Base-by-base conservation (phyloP, 2,888 invertebrate species). In the Orthonevra nobilis region DNA sequence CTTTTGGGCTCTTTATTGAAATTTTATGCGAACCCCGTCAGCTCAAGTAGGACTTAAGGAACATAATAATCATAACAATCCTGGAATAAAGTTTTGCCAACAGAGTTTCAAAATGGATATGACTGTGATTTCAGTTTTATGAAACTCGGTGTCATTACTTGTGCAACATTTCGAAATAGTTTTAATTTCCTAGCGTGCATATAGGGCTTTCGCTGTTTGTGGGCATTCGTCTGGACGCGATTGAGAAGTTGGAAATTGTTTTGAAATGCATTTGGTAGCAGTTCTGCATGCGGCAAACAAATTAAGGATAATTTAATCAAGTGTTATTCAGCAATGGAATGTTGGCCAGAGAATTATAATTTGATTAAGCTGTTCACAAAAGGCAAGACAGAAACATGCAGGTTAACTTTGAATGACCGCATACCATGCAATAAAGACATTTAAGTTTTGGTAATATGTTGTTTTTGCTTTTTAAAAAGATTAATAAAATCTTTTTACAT, bases 41-140 rank as follows among this genome's bases (percentile, higher is more conserved):
- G 77, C 64, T 72, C 72, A 52, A 64, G 72, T 64, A 66, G 77
- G 77, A 60, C 72, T 72, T 66, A 26, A 38, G 58, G 54, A 72
- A 66, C 64, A 60, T 72, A 64, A 72, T 77, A 77, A 77, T 72
- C 77, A 77, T 77, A 77, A 77, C 77, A 77, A 77, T 77, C 72
- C 60, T 44, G 58, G 77, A 72, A 77, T 64, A 60, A 77, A 72
- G 64, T 77, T 77, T 26, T 15, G 32, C 46, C 17, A 46, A 64
- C 38, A 54, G 64, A 60, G 72, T 66, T 66, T 60, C 46, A 3
- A 7, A 64, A 70, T 75, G 72, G 54, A 66, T 77, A 77, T 77
- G 70, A 64, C 44, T 69, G 40, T 61, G 69, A 63, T 63, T 75
- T 58, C 20, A 40, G 42, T 77, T 70, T 70, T 64, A 77, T 70